Conservation (phyloP, 2,113 vertebrate species). For the Rhombomys opimus region DNA sequence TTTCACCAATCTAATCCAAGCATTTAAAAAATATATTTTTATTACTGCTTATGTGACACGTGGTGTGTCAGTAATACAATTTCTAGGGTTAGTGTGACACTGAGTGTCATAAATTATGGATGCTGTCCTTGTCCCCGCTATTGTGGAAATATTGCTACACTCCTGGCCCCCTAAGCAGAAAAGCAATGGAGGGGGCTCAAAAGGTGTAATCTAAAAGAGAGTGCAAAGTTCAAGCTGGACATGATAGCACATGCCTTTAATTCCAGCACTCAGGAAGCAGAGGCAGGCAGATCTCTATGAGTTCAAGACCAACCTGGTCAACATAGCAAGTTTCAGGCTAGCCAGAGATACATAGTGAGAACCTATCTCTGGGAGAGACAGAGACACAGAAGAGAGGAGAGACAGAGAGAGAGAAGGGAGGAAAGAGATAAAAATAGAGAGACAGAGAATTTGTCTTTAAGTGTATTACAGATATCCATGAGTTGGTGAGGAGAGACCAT, state of each 20-base stretch:
- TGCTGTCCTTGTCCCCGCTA: background rate
- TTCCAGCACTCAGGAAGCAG: background rate
- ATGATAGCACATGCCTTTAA: background rate
- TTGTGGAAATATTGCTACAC: background rate
- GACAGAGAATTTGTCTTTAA: background rate
- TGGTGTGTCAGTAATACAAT: background rate
- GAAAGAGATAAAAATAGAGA: too few relatives aligned
- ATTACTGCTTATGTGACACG: background rate
- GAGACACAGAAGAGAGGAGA: background rate
- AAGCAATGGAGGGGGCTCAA: background rate
- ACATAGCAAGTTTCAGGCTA: background rate
- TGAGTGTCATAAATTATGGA: background rate
- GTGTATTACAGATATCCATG: background rate
- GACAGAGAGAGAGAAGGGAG: too few relatives aligned
- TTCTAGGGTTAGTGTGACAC: background rate
- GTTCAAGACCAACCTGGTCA: background rate
- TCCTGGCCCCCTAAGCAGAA: background rate
- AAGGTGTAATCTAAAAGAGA: background rate
- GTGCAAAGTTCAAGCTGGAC: background rate
- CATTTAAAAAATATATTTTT: background rate
- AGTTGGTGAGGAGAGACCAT: constrained; percentile 18
- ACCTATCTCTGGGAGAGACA: background rate
- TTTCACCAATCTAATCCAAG: background rate
- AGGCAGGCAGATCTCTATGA: background rate
- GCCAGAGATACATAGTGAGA: background rate